Conservation (phyloP, 2,888 invertebrate genomes). For the Laothoe populi region DNA sequence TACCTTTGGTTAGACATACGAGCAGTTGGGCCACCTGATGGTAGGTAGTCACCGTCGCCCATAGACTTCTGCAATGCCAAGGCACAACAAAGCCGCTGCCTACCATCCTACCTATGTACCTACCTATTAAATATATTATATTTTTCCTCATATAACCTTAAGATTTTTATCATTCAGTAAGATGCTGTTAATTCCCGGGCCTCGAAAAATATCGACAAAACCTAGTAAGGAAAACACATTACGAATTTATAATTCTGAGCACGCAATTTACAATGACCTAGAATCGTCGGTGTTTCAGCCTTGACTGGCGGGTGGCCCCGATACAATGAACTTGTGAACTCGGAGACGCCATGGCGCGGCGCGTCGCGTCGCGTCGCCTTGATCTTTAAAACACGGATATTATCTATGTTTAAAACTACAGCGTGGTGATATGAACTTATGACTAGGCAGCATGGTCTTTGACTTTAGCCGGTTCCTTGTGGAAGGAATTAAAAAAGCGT, state of each 20-base stretch:
- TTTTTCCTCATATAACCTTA: background rate
- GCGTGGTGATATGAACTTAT: background rate
- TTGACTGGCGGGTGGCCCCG: conserved; percentile 5
- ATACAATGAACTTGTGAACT: conserved; percentile 26
- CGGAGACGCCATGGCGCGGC: conserved; percentile 1
- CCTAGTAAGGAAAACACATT: background rate
- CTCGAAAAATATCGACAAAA: background rate
- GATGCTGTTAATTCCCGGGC: no score
- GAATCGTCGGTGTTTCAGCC: conserved; percentile 11
- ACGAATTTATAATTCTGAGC: conserved; percentile 9
- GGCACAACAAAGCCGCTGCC: no score
- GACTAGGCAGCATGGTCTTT: no score
- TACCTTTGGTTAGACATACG: no score
- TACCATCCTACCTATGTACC: no score
- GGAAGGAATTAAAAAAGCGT: no score
- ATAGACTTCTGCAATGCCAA: no score
- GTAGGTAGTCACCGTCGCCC: no score
- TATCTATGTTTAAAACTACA: background rate
- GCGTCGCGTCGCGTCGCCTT: background rate
- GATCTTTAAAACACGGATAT: conserved; percentile 12
- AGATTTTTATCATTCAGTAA: background rate
- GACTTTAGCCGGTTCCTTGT: no score
- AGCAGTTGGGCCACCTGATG: no score
- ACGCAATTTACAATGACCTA: conserved; percentile 8
- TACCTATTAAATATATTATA: no score